Evolutionary conservation across 2,797 vertebrate genomes (phyloP).

Genomic region (Percopsis omiscomaycus): DNA sequence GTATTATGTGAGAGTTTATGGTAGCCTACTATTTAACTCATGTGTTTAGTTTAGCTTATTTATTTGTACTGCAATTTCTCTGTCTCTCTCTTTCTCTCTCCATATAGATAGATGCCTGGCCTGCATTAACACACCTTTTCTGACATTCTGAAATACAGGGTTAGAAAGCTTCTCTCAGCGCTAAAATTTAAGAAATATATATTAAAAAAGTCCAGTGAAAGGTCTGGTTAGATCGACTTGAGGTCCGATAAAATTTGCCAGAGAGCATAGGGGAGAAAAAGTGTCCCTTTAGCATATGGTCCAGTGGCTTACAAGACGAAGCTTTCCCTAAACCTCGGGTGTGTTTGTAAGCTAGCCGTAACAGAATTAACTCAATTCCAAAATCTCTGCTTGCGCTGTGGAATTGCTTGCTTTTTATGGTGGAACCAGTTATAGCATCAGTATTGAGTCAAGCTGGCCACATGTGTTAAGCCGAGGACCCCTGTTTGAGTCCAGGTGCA

Average conservation of each 20-base stretch:
- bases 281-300: conserved; percentile 28
- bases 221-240: not conserved
- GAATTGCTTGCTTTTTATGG: conserved; percentile 67
- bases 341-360: conserved; percentile 52
- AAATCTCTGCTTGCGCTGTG: conserved; percentile 36
- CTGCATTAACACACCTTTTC: too few species aligned
- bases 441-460: conserved; percentile 55
- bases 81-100: not conserved
- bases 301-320: conserved; percentile 47
- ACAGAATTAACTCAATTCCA: conserved; percentile 50
- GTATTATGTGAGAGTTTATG: not conserved
- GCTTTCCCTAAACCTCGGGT: conserved; percentile 32
- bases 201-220: not conserved
- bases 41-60: not conserved
- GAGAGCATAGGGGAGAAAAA: not conserved
- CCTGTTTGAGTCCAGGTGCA: conserved; percentile 57
- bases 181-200: not conserved
- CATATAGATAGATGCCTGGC: not conserved
- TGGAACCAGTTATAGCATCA: conserved; percentile 59
- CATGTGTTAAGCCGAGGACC: conserved; percentile 53
- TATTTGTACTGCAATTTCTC: not conserved
- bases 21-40: not conserved
- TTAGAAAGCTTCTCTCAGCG: not conserved
- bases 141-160: not conserved
- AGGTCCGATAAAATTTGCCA: not conserved